Evolutionary conservation across 2,797 vertebrate genomes (phyloP).

Genomic region (Arctocebus calabarensis): DNA sequence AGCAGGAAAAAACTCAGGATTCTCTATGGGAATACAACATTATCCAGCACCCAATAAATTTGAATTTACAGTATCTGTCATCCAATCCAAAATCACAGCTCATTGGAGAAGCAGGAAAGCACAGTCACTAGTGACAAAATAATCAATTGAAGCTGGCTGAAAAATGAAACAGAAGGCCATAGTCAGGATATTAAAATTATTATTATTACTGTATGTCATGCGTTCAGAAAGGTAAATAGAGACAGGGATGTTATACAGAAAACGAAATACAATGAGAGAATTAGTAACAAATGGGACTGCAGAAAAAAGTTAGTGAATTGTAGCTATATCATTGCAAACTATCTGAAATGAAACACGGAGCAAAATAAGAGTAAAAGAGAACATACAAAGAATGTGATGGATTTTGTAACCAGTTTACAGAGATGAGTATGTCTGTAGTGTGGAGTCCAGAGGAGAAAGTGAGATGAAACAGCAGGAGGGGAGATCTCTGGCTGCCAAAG

Average conservation of each 20-base stretch:
- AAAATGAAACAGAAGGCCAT: background rate
- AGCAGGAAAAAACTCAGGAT: background rate
- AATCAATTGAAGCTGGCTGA: background rate
- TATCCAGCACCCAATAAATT: background rate
- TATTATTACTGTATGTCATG: background rate
- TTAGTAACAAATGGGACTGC: background rate
- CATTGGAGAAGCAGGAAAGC: background rate
- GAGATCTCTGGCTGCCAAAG: background rate
- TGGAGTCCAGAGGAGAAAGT: background rate
- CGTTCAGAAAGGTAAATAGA: background rate
- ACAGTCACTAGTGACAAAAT: background rate
- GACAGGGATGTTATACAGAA: too few species aligned
- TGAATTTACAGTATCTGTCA: background rate
- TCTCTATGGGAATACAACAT: background rate
- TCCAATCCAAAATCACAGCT: background rate
- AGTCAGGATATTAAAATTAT: background rate
- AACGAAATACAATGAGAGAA: background rate
- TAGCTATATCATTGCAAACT: background rate
- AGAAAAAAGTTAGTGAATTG: background rate
- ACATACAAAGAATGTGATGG: background rate
- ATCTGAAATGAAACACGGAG: background rate
- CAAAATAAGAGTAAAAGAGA: background rate
- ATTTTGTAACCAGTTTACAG: background rate
- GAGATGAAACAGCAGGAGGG: background rate
- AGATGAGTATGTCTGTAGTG: background rate